Percentiles rank a stretch among this genome's conserved stretches.
phyloP scores from a whole-genome alignment of 2,113 vertebrate genomes.

The Hippocampus zosterae region DNA sequence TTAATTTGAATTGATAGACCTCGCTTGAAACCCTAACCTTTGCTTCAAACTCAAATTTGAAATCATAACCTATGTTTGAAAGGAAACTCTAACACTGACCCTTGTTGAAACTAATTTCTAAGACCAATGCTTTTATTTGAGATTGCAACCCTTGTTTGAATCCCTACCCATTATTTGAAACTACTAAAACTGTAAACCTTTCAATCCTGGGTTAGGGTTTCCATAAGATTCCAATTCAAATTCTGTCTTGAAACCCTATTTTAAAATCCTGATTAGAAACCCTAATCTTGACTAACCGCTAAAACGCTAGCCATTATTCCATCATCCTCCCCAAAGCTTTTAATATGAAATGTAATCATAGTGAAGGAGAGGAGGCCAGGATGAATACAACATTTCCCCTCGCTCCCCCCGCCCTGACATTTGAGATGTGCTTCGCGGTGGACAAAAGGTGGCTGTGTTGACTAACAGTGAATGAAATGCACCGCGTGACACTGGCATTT shows the following conservation, averaged over 20 bases:
- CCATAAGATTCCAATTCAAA: neutral
- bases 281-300: neutral
- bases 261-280: neutral
- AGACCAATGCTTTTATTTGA: too few species aligned
- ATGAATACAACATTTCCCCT: neutral
- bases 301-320: conserved; percentile 32
- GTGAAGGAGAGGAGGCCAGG: neutral
- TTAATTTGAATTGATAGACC: too few species aligned
- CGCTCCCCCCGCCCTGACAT: neutral
- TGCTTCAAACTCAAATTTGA: too few species aligned
- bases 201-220: too few species aligned
- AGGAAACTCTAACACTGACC: too few species aligned
- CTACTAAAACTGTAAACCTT: neutral
- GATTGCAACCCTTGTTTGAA: too few species aligned
- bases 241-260: neutral
- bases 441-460: neutral
- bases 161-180: too few species aligned
- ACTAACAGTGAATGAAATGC: neutral
- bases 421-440: neutral
- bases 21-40: too few species aligned
- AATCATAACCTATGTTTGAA: too few species aligned
- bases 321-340: conserved; percentile 11
- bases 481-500: neutral
- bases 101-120: too few species aligned
- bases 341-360: conserved; percentile 30